Conservation (phyloP, 2,797 vertebrate genomes). For the Neopelma chrysocephalum region DNA sequence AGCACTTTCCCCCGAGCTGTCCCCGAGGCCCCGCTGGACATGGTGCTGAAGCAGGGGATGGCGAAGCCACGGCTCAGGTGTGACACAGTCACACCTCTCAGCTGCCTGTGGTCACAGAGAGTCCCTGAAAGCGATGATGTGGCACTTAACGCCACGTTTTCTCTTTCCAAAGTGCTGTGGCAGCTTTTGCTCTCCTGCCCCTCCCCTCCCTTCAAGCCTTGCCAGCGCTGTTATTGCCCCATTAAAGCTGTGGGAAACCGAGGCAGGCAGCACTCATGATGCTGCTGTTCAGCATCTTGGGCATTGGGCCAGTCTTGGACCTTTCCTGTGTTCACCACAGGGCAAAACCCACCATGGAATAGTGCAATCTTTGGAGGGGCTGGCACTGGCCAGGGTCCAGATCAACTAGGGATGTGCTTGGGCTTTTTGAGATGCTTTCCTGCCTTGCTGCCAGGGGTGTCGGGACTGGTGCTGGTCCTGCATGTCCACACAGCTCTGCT, state of each 20-base stretch:
- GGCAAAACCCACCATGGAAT: neutral
- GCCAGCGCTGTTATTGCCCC: neutral
- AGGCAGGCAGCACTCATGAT: neutral
- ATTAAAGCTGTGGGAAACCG: slow-evolving; percentile 20
- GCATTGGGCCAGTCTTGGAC: rapidly evolving
- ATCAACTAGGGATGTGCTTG: neutral
- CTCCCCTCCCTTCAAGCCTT: neutral
- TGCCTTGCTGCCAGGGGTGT: neutral
- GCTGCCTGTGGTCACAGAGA: neutral
- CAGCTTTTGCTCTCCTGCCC: neutral
- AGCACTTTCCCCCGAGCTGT: neutral
- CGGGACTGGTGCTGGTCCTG: neutral
- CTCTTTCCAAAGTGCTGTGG: neutral
- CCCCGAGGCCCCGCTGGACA: rapidly evolving
- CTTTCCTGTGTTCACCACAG: neutral
- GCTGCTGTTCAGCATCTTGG: neutral
- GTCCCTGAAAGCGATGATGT: neutral
- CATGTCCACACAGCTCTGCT: neutral
- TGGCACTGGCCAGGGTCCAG: neutral
- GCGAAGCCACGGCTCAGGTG: neutral
- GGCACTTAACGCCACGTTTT: neutral
- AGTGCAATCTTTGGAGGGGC: neutral
- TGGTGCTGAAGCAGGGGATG: rapidly evolving
- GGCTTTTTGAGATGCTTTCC: neutral
- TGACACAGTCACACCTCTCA: rapidly evolving